Percentiles rank a stretch among this genome's conserved stretches.
Conservation (phyloP, 1,140 invertebrate species). For the Sminthurides bifidus region DNA sequence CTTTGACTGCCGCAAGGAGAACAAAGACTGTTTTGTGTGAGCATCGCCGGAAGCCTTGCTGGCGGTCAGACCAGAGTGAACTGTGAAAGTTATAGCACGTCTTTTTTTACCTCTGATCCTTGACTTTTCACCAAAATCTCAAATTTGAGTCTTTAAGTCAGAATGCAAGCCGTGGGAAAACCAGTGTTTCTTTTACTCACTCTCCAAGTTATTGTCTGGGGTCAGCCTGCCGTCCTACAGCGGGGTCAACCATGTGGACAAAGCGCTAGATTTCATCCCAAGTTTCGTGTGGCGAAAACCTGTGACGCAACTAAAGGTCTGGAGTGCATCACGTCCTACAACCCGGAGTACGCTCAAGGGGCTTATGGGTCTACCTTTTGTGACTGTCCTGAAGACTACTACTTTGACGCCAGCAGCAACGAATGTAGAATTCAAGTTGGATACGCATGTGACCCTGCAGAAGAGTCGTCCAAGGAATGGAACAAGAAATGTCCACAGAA, state of each 20-base stretch:
- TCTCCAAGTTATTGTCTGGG: background rate
- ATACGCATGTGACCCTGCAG: background rate
- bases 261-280: background rate
- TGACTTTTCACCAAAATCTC: no score
- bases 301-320: constrained; percentile 1
- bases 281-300: background rate
- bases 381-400: constrained; percentile 3
- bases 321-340: background rate
- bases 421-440: constrained; percentile 7
- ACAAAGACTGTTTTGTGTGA: no score
- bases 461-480: background rate
- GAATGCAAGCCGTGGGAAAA: no score
- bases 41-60: no score
- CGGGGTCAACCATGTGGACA: background rate
- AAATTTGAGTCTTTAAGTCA: no score
- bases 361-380: background rate
- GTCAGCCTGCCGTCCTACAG: background rate
- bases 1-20: no score
- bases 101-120: no score
- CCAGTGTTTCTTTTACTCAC: no score
- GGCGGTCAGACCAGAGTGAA: no score
- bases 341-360: background rate
- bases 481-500: constrained; percentile 1
- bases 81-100: no score
- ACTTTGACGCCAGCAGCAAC: background rate